These are phyloP conservation scores for Ataeniobius toweri DNA, from an alignment of 2,797 vertebrate genomes.

Conservation along the genomic window DNA sequence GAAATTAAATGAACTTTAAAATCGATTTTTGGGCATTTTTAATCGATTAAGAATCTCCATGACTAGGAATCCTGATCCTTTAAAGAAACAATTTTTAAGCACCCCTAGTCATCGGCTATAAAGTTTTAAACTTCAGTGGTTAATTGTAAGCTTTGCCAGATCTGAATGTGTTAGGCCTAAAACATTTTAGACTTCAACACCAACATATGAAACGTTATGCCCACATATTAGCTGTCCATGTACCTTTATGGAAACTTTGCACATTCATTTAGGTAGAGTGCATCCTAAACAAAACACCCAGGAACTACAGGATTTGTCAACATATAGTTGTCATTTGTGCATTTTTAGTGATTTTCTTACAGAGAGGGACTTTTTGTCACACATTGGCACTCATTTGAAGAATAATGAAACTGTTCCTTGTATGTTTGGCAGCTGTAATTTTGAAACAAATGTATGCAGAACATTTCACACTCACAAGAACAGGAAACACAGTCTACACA, in stretches of 20 bases:
- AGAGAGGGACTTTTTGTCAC: background rate
- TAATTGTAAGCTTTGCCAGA: background rate
- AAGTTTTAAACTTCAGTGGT: no score
- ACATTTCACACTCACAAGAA: conserved; percentile 23
- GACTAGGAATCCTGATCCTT: background rate
- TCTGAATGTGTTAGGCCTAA: background rate
- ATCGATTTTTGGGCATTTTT: background rate
- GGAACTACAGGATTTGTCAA: background rate
- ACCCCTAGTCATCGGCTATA: no score
- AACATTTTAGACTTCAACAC: conserved; percentile 16
- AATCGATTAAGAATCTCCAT: background rate
- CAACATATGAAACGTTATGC: background rate
- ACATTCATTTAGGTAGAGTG: conserved; percentile 25
- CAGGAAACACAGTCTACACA: conserved; percentile 19
- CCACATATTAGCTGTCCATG: conserved; percentile 14
- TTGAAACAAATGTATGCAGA: conserved; percentile 30
- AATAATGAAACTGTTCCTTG: conserved; percentile 33
- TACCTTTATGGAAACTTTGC: conserved; percentile 28
- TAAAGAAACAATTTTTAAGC: background rate
- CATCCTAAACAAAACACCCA: conserved; percentile 19
- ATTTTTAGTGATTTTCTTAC: background rate
- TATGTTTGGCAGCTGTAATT: conserved; percentile 22
- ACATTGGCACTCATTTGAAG: conserved; percentile 4
- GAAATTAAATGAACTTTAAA: background rate
- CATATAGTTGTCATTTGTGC: conserved; percentile 17